Evolutionary conservation across 2,888 invertebrate genomes (phyloP).

Genomic region (Schizotus pectinicornis): DNA sequence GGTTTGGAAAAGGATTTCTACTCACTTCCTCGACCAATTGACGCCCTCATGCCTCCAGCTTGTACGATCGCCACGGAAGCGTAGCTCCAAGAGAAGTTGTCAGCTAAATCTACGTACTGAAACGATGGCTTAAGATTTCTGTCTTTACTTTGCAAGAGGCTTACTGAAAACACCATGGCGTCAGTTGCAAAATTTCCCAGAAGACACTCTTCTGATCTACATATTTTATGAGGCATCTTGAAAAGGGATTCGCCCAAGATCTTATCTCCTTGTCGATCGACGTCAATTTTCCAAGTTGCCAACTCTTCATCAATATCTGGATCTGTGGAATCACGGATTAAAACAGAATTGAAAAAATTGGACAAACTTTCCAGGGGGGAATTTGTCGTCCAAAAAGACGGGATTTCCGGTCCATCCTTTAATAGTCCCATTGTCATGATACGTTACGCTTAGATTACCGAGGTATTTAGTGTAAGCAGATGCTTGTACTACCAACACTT

Average conservation of each 20-base stretch:
- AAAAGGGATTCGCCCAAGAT: constrained; percentile 8
- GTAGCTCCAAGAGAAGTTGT: constrained; percentile 65
- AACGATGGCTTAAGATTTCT: constrained; percentile 17
- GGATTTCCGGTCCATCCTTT: constrained; percentile 72
- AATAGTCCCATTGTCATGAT: constrained; percentile 72
- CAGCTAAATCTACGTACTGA: constrained; percentile 36
- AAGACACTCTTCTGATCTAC: constrained; percentile 71
- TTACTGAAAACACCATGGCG: constrained; percentile 70
- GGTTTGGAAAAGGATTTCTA: neutral
- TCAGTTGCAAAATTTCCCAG: constrained; percentile 77
- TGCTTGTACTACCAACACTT: constrained; percentile 75
- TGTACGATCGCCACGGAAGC: constrained; percentile 73
- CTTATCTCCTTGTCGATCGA: constrained; percentile 54
- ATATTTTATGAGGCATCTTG: constrained; percentile 47
- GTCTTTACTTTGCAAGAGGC: constrained; percentile 43
- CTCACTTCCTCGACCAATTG: constrained; percentile 69
- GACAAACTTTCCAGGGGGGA: constrained; percentile 22
- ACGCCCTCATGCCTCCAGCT: constrained; percentile 73
- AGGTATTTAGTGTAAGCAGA: constrained; percentile 77
- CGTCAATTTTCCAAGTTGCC: constrained; percentile 64
- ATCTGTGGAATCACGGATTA: constrained; percentile 60
- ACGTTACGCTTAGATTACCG: constrained; percentile 75
- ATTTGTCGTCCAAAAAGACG: constrained; percentile 58
- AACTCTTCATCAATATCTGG: constrained; percentile 65
- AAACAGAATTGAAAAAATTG: constrained; percentile 17